Evolutionary conservation across 2,797 vertebrate species (phyloP).

Genomic region (Eutrigla gurnardus): DNA sequence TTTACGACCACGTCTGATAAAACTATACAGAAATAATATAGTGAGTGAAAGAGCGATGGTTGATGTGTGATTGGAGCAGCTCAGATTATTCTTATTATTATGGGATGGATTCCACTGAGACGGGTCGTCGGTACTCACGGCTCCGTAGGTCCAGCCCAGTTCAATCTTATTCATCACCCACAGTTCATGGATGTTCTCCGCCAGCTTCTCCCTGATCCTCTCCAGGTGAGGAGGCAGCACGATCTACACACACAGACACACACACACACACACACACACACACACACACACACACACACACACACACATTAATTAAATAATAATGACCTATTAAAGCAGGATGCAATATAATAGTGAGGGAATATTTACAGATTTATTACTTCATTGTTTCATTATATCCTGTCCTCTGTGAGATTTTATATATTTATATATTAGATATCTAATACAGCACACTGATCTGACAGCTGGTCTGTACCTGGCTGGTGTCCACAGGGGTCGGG

Average conservation of each 20-base stretch:
- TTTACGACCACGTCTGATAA: no score
- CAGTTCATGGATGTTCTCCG: slow-evolving; percentile 97
- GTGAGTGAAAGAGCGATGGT: no score
- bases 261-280: background rate
- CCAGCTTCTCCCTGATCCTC: slow-evolving; percentile 94
- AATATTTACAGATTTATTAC: background rate
- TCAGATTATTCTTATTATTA: no score
- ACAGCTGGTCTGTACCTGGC: slow-evolving; percentile 84
- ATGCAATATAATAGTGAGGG: background rate
- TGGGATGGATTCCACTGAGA: no score
- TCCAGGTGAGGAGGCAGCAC: slow-evolving; percentile 94
- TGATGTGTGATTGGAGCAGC: no score
- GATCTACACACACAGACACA: slow-evolving; percentile 80
- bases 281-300: background rate
- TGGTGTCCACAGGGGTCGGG: slow-evolving; percentile 93
- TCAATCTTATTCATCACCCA: slow-evolving; percentile 99
- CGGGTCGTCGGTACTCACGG: slow-evolving; percentile 79
- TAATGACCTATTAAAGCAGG: background rate
- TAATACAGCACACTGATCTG: background rate
- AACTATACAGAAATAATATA: no score
- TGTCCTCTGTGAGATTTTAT: no score
- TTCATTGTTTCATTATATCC: background rate
- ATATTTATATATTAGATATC: background rate
- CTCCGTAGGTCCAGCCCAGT: slow-evolving; percentile 94
- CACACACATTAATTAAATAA: background rate